Conservation (phyloP, 2,797 vertebrate species). For the Podarcis siculus region DNA sequence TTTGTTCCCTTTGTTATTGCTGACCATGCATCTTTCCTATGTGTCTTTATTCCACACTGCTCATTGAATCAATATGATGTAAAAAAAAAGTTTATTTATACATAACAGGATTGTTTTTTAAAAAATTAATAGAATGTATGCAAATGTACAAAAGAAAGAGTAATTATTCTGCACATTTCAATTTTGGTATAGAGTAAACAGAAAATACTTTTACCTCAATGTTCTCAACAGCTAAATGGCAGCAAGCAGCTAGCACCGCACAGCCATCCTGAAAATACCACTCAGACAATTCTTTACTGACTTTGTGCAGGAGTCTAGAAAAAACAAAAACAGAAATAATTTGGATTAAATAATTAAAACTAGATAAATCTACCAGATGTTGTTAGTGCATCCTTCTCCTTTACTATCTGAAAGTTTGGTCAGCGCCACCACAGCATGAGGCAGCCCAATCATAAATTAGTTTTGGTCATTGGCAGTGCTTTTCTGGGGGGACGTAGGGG, state of each 20-base stretch:
- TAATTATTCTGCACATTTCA: slow-evolving; percentile 12
- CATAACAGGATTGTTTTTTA: background rate
- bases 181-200: background rate
- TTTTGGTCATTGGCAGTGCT: background rate
- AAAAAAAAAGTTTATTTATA: slow-evolving; percentile 1
- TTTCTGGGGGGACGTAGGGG: too few species aligned
- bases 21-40: background rate
- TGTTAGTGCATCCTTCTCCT: background rate
- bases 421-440: background rate
- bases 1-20: background rate
- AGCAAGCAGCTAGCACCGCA: slow-evolving; percentile 91
- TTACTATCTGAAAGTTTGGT: background rate
- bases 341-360: background rate
- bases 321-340: slow-evolving; percentile 6
- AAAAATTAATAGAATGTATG: background rate
- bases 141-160: background rate
- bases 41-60: background rate
- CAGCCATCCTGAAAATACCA: slow-evolving; percentile 93
- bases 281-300: slow-evolving; percentile 90
- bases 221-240: slow-evolving; percentile 91
- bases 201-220: slow-evolving; percentile 81
- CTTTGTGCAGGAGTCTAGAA: slow-evolving; percentile 85
- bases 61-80: background rate
- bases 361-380: background rate
- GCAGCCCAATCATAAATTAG: background rate